Conservation (phyloP, 2,888 invertebrate genomes). For the Phengaris arion region DNA sequence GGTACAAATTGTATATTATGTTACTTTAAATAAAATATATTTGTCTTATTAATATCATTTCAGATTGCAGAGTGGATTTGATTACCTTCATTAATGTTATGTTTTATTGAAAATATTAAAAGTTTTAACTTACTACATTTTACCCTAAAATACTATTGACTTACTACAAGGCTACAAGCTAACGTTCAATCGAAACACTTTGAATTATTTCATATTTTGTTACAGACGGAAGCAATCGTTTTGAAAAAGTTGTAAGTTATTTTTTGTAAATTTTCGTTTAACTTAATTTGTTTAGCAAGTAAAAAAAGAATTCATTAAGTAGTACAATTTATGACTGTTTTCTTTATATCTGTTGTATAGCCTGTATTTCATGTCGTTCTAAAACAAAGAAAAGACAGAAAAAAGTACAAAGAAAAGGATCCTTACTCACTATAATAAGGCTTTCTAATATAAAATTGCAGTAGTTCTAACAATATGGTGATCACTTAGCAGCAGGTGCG, state of each 20-base stretch:
- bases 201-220: background rate
- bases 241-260: background rate
- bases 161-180: background rate
- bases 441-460: background rate
- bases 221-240: background rate
- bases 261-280: background rate
- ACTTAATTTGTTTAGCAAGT: background rate
- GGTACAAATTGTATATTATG: too few species aligned
- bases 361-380: background rate
- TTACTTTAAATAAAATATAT: too few species aligned
- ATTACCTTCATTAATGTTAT: too few species aligned
- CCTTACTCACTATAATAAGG: constrained; percentile 3
- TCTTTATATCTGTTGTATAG: background rate
- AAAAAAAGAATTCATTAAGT: too few species aligned
- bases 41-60: too few species aligned
- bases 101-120: background rate
- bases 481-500: constrained; percentile 23
- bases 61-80: too few species aligned
- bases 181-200: background rate
- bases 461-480: constrained; percentile 2
- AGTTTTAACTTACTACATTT: background rate
- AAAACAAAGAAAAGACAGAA: background rate
- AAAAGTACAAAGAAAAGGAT: background rate
- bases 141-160: background rate
- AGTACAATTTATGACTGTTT: too few species aligned